Conservation (phyloP, 2,888 invertebrate species). For the Prosapia bicincta region DNA sequence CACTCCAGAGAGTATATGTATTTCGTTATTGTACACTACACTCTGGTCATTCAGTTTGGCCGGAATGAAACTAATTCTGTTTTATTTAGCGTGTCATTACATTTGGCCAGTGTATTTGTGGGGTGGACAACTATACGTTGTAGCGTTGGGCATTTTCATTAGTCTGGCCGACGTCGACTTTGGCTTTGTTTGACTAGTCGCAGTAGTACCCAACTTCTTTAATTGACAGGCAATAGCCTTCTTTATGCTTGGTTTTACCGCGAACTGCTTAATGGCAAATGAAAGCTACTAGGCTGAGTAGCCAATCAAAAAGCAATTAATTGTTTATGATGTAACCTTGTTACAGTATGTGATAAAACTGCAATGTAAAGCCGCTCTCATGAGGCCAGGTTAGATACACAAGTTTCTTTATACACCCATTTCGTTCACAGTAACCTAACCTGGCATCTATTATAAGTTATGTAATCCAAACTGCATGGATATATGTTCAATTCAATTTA, state of each 20-base stretch:
- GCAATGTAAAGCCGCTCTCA: background rate
- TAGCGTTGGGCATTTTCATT: slow-evolving; percentile 19
- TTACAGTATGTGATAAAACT: background rate
- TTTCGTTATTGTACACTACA: background rate
- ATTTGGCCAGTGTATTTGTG: slow-evolving; percentile 15
- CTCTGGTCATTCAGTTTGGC: slow-evolving; percentile 10
- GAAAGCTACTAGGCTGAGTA: background rate
- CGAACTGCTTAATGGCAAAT: background rate
- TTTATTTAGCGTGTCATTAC: slow-evolving; percentile 31
- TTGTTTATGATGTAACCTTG: background rate
- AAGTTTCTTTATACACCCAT: no score
- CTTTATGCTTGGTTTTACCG: background rate
- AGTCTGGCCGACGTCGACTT: background rate
- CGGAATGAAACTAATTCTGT: slow-evolving; percentile 31
- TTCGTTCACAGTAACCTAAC: no score
- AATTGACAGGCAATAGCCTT: background rate
- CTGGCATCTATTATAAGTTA: no score
- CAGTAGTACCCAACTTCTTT: background rate
- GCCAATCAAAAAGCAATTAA: background rate
- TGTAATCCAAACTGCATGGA: no score
- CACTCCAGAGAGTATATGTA: background rate
- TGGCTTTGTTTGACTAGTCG: background rate
- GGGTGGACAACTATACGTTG: slow-evolving; percentile 18
- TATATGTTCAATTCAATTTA: no score
- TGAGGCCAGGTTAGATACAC: no score